phyloP scores from a whole-genome alignment of 2,888 invertebrate genomes.

The Bellardia pandia region DNA sequence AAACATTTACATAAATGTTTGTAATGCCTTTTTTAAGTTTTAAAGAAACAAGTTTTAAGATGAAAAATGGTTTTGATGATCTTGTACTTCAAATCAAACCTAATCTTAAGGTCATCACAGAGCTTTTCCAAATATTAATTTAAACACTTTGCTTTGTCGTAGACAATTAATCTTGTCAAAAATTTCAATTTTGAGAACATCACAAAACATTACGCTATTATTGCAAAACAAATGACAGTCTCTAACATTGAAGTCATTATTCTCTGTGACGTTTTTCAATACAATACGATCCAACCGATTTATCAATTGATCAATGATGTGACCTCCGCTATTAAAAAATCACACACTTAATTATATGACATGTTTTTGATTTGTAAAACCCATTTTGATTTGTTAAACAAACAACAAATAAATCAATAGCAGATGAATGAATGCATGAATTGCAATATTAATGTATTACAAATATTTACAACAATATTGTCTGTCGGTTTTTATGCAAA shows the following conservation, averaged over 20 bases:
- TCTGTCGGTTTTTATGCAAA: conserved; percentile 43
- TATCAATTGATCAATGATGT: neutral
- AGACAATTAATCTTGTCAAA: too few relatives aligned
- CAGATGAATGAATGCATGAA: conserved; percentile 5
- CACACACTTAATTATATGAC: neutral
- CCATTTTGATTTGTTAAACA: neutral
- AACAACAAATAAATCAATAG: neutral
- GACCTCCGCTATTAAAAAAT: neutral
- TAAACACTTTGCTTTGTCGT: too few relatives aligned
- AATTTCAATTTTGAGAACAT: too few relatives aligned
- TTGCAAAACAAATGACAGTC: neutral
- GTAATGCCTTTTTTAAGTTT: too few relatives aligned
- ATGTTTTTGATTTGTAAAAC: conserved; percentile 15
- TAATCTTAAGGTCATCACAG: too few relatives aligned
- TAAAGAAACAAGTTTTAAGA: too few relatives aligned
- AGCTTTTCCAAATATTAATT: too few relatives aligned
- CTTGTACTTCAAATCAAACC: too few relatives aligned
- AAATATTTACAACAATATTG: conserved; percentile 31
- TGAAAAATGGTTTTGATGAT: too few relatives aligned
- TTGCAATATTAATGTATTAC: conserved; percentile 3
- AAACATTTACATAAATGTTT: too few relatives aligned
- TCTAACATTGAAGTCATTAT: conserved; percentile 1
- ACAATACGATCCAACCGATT: neutral
- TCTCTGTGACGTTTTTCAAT: neutral
- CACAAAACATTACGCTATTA: neutral